These are phyloP conservation scores for Sminthurides bifidus DNA, from an alignment of 1,140 invertebrate genomes.

Conservation along the genomic window DNA sequence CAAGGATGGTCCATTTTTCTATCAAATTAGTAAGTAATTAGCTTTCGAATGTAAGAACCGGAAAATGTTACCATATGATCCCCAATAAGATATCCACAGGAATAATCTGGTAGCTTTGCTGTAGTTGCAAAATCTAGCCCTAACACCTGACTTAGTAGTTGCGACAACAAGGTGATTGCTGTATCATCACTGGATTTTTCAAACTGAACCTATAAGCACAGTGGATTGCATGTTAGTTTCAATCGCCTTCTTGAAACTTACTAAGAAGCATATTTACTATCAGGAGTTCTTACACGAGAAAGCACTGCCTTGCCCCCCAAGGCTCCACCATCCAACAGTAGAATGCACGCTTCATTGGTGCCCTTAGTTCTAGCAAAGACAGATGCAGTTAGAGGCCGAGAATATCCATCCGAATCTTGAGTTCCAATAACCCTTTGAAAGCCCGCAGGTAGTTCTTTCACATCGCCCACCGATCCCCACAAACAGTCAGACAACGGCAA, in stretches of 20 bases:
- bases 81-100: constrained; percentile 21
- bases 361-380: constrained; percentile 22
- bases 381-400: constrained; percentile 25
- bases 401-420: constrained; percentile 29
- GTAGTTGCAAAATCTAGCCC: constrained; percentile 26
- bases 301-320: constrained; percentile 29
- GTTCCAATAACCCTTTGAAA: constrained; percentile 24
- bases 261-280: background rate
- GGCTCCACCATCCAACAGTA: constrained; percentile 26
- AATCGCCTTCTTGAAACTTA: background rate
- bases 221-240: background rate
- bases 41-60: background rate
- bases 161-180: constrained; percentile 12
- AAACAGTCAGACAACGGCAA: background rate
- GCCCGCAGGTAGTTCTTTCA: constrained; percentile 12
- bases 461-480: constrained; percentile 16
- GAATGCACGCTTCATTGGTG: constrained; percentile 6
- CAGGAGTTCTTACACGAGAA: constrained; percentile 16
- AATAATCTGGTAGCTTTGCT: constrained; percentile 23
- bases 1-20: background rate
- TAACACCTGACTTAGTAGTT: constrained; percentile 18
- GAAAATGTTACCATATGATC: constrained; percentile 22
- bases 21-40: background rate
- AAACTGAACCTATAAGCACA: constrained; percentile 21
- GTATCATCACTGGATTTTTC: constrained; percentile 22